Conservation (phyloP, 2,888 invertebrate species). For the Empis livida region DNA sequence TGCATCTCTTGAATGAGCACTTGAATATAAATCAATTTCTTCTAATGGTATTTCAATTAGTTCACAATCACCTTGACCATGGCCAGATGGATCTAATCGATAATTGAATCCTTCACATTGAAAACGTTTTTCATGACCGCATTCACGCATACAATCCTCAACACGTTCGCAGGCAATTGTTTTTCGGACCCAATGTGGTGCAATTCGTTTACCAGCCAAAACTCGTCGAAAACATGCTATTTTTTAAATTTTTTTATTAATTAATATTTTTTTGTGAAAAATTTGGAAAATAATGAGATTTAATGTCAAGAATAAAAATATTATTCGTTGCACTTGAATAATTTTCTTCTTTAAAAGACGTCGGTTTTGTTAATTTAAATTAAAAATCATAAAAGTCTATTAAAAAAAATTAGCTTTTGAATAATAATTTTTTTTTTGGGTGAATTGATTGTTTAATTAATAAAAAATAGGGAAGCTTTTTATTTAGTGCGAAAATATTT, state of each 20-base stretch:
- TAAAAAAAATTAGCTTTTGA: not conserved
- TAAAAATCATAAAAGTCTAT: no score
- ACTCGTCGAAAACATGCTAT: slow-evolving; percentile 69
- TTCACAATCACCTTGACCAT: slow-evolving; percentile 65
- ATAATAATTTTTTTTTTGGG: no score
- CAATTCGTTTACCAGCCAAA: slow-evolving; percentile 57
- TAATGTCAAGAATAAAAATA: not conserved
- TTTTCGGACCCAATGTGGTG: slow-evolving; percentile 53
- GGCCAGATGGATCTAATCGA: slow-evolving; percentile 58
- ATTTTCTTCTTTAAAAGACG: not conserved
- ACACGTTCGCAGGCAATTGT: slow-evolving; percentile 57
- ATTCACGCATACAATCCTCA: slow-evolving; percentile 63
- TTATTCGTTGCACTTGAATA: not conserved
- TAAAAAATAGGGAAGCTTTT: no score
- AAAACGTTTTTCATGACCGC: slow-evolving; percentile 59
- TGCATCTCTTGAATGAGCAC: slow-evolving; percentile 38
- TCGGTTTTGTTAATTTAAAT: not conserved
- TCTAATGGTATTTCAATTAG: slow-evolving; percentile 57
- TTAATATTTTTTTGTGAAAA: not conserved
- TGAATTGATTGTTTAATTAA: no score
- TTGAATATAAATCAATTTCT: slow-evolving; percentile 47
- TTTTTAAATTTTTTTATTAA: slow-evolving; percentile 9
- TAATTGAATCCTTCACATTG: slow-evolving; percentile 76
- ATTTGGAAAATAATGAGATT: not conserved
- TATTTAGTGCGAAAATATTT: no score